Conservation (phyloP, 2,888 invertebrate species). For the Priocnemis perturbator region DNA sequence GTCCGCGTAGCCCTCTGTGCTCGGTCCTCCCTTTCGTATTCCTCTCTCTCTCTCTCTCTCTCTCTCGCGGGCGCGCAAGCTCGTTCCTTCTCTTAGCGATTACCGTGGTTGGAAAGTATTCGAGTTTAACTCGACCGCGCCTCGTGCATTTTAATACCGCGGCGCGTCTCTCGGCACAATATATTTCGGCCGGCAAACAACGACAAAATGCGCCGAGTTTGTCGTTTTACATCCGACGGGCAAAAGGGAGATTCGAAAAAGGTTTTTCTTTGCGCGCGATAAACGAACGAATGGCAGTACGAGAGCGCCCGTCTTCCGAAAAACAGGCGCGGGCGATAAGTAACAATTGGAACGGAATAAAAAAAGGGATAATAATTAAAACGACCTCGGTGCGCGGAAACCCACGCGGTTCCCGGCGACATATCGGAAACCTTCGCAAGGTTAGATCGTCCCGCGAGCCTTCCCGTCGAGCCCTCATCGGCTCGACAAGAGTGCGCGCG, state of each 20-base stretch:
- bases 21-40: background rate
- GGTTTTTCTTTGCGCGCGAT: slow-evolving; percentile 6
- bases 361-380: background rate
- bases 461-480: slow-evolving; percentile 13
- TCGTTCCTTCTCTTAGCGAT: slow-evolving; percentile 23
- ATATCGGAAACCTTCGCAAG: slow-evolving; percentile 45
- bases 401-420: slow-evolving; percentile 36
- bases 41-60: background rate
- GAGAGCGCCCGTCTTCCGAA: background rate
- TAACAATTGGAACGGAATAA: too few species aligned
- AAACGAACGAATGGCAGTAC: slow-evolving; percentile 20
- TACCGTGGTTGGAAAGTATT: slow-evolving; percentile 32
- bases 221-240: slow-evolving; percentile 16
- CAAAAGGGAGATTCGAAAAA: slow-evolving; percentile 25
- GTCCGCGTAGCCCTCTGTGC: background rate
- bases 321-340: too few species aligned
- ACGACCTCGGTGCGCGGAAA: slow-evolving; percentile 25
- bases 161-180: slow-evolving; percentile 35
- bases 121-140: slow-evolving; percentile 35
- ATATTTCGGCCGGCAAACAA: slow-evolving; percentile 19
- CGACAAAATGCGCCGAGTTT: slow-evolving; percentile 12
- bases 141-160: slow-evolving; percentile 36
- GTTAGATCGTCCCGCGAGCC: slow-evolving; percentile 32
- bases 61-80: slow-evolving; percentile 1
- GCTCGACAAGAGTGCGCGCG: slow-evolving; percentile 10